Base-by-base conservation (phyloP, 2,888 invertebrate genomes). In the Nemotelus pantherinus region DNA sequence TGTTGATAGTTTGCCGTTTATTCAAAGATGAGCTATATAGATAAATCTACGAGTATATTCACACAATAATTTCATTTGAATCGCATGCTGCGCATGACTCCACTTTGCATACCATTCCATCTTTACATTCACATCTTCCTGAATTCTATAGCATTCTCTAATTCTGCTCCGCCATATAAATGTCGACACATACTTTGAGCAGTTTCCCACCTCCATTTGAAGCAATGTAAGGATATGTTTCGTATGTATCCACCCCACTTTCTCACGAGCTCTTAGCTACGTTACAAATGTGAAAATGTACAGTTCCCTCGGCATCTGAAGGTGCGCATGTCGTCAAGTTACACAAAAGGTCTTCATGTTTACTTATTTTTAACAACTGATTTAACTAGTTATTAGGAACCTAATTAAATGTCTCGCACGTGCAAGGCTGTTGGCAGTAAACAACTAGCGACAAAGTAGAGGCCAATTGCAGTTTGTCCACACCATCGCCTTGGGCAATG, bases 371-470 rank as follows among this genome's bases (percentile, higher is more conserved):
- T 78, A 79, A 76, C 79, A 79, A 72, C 77, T 65, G 79, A 79
- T 79, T 79, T 79, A 79, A 79, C 79, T 79, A 79, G 77, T 79
- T 79, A 79, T 79, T 79, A 79, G 79, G 55, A 77, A 77, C 77
- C 72, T 60, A 82, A 82, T 82, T 82, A 82, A 82, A 82, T 81
- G 80, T 81, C 72, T 80, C 80, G 64, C 82, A 82, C 82, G 82
- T 82, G 82, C 68, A 76, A 65, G 58, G 77, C 77, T 78, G 77
- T 76, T 76, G 76, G 55, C 63, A 55, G 55, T 50, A 76, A 76
- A 76, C 76, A 76, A 76, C 76, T 76, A 65, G 76, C 45, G 74
- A 74, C 74, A 74, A 74, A 74, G 63, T 39, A 63, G 9, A 60
- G 39, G 63, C 47, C 60, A 74, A 60, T 74, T 63, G 48, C 60